A percentile compares a stretch with the other conserved stretches of the same genome.
phyloP scores from a whole-genome alignment of 2,888 invertebrate genomes.

The Catotricha subobsoleta region DNA sequence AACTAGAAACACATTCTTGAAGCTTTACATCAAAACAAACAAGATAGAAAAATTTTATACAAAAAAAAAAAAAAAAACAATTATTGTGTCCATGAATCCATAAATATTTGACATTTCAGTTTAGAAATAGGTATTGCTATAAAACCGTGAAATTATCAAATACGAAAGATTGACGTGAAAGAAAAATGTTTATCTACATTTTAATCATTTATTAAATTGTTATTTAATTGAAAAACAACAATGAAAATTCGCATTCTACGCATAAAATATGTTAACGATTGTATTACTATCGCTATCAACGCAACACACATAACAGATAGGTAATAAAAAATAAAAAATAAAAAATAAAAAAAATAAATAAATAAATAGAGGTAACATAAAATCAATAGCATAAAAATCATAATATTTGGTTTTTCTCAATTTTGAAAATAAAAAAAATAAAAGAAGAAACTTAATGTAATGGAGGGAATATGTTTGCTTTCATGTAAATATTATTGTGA shows the following conservation, averaged over 20 bases:
- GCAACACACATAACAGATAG: conserved; percentile 1
- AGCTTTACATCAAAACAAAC: not conserved
- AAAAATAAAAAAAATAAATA: too few species aligned
- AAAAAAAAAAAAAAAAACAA: not conserved
- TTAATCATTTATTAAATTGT: not conserved
- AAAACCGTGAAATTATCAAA: not conserved
- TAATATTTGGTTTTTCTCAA: too few species aligned
- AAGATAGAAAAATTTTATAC: not conserved
- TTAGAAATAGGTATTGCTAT: not conserved
- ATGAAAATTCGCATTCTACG: not conserved
- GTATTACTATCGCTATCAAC: too few species aligned
- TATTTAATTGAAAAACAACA: not conserved
- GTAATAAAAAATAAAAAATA: not conserved
- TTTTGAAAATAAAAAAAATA: too few species aligned
- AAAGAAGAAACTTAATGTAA: too few species aligned
- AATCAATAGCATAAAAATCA: too few species aligned
- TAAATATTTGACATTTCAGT: too few species aligned
- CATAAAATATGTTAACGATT: too few species aligned
- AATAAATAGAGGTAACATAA: too few species aligned
- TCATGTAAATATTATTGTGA: conserved; percentile 4
- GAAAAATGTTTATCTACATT: not conserved
- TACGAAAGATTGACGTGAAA: not conserved
- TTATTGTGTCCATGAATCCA: too few species aligned
- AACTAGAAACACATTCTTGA: too few species aligned
- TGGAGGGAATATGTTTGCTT: not conserved